phyloP scores from a whole-genome alignment of 2,888 invertebrate genomes.

The Alloplasta piceator region DNA sequence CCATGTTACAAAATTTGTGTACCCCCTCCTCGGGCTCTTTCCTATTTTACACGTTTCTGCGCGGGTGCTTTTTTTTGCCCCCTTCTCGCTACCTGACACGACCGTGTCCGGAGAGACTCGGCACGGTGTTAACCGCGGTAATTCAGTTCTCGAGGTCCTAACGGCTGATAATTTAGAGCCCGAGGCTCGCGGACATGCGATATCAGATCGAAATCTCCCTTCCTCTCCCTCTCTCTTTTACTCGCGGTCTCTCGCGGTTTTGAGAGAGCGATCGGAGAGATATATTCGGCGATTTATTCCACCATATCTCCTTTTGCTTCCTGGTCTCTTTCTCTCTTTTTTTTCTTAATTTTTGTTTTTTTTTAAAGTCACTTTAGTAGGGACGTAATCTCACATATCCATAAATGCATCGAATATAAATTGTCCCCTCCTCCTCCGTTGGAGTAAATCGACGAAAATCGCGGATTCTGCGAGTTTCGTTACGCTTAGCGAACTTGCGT shows the following conservation, averaged over 20 bases:
- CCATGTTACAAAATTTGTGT: no score
- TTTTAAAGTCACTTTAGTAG: neutral
- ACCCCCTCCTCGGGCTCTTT: neutral
- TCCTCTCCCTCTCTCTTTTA: slow-evolving; percentile 13
- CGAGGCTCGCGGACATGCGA: slow-evolving; percentile 67
- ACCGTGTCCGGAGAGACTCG: slow-evolving; percentile 65
- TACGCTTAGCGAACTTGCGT: slow-evolving; percentile 48
- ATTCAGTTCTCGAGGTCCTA: slow-evolving; percentile 72
- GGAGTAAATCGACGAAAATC: slow-evolving; percentile 42
- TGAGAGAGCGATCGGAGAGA: slow-evolving; percentile 57
- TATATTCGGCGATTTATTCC: slow-evolving; percentile 72
- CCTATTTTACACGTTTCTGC: slow-evolving; percentile 17
- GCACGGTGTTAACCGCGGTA: slow-evolving; percentile 73
- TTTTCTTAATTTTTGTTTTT: slow-evolving; percentile 1
- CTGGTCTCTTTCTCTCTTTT: slow-evolving; percentile 43
- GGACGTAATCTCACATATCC: slow-evolving; percentile 34
- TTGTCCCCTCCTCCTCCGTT: slow-evolving; percentile 1
- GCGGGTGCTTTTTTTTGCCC: slow-evolving; percentile 42
- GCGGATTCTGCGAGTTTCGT: slow-evolving; percentile 57
- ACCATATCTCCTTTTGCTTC: slow-evolving; percentile 57
- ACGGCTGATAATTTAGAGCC: slow-evolving; percentile 73
- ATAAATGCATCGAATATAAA: slow-evolving; percentile 40
- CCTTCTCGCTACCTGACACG: slow-evolving; percentile 68
- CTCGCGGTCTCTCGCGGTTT: slow-evolving; percentile 27
- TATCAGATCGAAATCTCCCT: slow-evolving; percentile 60